Percentiles rank a stretch among this genome's conserved stretches.
These are phyloP conservation scores for Xiphorhynchus erythropygius DNA, from an alignment of 2,797 vertebrate species.

Conservation along the genomic window DNA sequence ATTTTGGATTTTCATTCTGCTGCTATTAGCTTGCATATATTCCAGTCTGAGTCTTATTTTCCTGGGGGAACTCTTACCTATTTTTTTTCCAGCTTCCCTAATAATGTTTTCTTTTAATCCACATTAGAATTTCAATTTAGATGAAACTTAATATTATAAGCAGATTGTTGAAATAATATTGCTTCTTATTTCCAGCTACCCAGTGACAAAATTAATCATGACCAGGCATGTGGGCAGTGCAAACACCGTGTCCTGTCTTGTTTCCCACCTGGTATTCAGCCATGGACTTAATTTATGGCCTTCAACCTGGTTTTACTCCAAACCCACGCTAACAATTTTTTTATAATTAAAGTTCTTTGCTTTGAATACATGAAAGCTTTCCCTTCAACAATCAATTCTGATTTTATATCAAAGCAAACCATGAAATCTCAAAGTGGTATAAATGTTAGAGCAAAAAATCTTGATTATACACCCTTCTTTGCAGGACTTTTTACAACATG, in stretches of 20 bases:
- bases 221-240: not conserved
- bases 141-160: not conserved
- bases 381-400: not conserved
- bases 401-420: not conserved
- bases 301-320: not conserved
- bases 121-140: not conserved
- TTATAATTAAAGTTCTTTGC: not conserved
- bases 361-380: not conserved
- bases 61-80: not conserved
- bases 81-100: not conserved
- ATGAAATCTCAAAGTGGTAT: not conserved
- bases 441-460: not conserved
- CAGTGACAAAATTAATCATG: not conserved
- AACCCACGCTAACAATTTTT: not conserved
- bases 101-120: not conserved
- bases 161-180: not conserved
- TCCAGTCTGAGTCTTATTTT: not conserved
- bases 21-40: not conserved
- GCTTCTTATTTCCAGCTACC: not conserved
- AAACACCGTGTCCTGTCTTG: fast-evolving
- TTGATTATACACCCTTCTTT: not conserved
- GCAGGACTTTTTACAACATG: not conserved
- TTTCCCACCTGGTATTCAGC: not conserved
- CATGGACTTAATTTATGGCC: not conserved
- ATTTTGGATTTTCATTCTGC: not conserved